Base-by-base conservation (phyloP, 2,113 vertebrate genomes). In the Aspiorhynchus laticeps region DNA sequence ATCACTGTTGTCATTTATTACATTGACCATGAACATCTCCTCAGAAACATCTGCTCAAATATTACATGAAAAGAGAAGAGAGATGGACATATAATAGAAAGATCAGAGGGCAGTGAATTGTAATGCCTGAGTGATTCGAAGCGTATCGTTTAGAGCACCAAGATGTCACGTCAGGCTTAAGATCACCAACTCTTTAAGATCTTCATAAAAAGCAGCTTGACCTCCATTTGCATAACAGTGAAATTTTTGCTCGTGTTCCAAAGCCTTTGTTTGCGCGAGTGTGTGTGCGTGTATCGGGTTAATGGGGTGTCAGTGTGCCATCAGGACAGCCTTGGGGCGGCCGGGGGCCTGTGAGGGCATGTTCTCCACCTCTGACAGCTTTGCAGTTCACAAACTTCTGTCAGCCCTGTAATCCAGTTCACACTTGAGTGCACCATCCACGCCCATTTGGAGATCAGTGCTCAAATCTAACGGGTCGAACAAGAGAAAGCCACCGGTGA, bases 351-450 rank as follows among this genome's bases (percentile, higher is more conserved):
- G 91, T 87, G 65, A 48, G 73, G 88, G 81, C 91, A 89, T 87
- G 89, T 87, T 82, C 80, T 69, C 48, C 61, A 74, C 77, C 61
- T 87, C 84, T 87, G 77, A 86, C 83, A 84, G 75, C 53, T 84
- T 76, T 77, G 38, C 80, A 74, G 85, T 87, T 91, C 74, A 88
- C 89, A 88, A 91, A 90, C 91, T 89, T 59, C 78, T 87, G 87
- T 91, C 87, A 87, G 71, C 19, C 78, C 73, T 73, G 81, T 53
- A 65, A 73, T 43, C 46, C 41, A 69, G 38, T 86, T 86, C 85
- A 89, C 87, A 86, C 90, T 80, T 87, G 89, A 90, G 79, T 86
- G 85, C 84, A 83, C 80, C 76, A 38, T 88, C 75, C 81, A 87
- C 84, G 56, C 65, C 48, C 74, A 43, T 63, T 59, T 17, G 9